phyloP scores from a whole-genome alignment of 2,797 vertebrate species.

The Bothrops alternatus region DNA sequence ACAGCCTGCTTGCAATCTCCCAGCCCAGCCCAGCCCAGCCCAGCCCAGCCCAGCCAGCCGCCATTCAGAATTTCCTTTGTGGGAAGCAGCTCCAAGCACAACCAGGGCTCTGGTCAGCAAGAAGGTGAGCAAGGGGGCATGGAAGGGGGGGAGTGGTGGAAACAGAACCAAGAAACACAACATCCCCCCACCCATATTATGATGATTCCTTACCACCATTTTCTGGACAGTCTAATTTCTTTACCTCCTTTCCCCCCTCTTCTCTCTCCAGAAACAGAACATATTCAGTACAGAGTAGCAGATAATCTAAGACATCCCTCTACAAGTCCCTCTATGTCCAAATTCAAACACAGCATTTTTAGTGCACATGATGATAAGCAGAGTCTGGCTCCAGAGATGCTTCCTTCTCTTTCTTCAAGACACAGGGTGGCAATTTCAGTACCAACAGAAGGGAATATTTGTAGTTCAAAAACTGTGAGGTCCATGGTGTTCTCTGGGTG shows the following conservation, averaged over 20 bases:
- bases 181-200: too few relatives aligned
- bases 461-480: not conserved
- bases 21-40: not conserved
- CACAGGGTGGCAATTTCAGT: too few relatives aligned
- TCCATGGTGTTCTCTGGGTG: not conserved
- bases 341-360: not conserved
- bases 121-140: not conserved
- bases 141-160: not conserved
- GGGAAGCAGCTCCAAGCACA: not conserved
- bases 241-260: not conserved
- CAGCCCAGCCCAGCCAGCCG: not conserved
- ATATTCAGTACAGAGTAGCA: not conserved
- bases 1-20: not conserved
- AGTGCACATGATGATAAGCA: not conserved
- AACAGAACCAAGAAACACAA: not conserved
- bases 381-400: not conserved
- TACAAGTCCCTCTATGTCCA: not conserved
- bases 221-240: not conserved
- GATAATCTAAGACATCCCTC: not conserved
- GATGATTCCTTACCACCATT: too few relatives aligned
- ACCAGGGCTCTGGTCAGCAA: not conserved
- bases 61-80: not conserved
- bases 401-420: not conserved
- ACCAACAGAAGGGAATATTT: not conserved
- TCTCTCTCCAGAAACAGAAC: not conserved